Conservation (phyloP, 2,113 vertebrate genomes). For the Corythaeola cristata region DNA sequence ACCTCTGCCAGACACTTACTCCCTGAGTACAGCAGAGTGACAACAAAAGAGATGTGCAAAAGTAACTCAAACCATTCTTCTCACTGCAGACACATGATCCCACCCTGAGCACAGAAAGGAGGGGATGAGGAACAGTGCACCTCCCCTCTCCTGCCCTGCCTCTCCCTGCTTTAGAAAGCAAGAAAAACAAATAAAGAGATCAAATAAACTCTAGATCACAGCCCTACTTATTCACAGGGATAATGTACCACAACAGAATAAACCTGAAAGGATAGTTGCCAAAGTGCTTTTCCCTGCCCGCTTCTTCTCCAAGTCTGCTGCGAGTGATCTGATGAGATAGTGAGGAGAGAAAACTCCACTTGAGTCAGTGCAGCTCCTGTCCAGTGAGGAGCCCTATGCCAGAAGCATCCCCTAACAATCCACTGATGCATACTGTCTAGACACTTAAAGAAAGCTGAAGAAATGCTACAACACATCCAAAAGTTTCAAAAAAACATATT, state of each 20-base stretch:
- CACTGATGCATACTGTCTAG: no score
- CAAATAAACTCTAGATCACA: neutral
- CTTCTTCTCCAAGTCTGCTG: neutral
- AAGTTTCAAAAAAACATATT: neutral
- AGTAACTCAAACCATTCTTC: neutral
- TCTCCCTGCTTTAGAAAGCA: neutral
- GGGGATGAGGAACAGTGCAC: neutral
- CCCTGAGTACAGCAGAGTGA: neutral
- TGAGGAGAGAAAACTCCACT: neutral
- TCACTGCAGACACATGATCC: neutral
- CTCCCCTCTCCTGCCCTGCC: neutral
- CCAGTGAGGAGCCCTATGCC: neutral
- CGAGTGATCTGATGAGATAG: neutral
- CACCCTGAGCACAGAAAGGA: neutral
- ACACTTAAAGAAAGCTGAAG: neutral
- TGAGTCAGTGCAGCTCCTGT: neutral
- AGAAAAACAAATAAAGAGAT: neutral
- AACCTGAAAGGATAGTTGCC: neutral
- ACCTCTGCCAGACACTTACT: neutral
- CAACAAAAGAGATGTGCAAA: neutral
- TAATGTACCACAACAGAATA: neutral
- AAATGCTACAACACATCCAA: neutral
- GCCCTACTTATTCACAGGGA: neutral
- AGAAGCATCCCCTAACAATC: neutral
- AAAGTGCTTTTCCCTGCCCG: no score